phyloP scores from a whole-genome alignment of 2,113 vertebrate species.

The Phylloscopus whistleri region DNA sequence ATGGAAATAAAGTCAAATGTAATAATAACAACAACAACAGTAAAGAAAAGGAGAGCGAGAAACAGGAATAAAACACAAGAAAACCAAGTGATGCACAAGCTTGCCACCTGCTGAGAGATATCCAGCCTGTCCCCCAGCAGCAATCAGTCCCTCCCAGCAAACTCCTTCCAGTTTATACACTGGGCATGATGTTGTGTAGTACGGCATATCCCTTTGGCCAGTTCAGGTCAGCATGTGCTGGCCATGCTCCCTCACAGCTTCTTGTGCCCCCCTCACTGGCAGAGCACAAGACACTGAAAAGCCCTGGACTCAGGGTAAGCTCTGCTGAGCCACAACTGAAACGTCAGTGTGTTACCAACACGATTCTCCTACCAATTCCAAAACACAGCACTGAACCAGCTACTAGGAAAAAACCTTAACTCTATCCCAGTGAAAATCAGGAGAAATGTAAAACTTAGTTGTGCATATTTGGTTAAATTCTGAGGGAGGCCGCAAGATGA shows the following conservation, averaged over 20 bases:
- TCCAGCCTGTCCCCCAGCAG: not conserved
- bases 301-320: accelerated
- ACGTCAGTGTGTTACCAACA: not conserved
- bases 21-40: accelerated
- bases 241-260: not conserved
- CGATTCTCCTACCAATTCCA: not conserved
- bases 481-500: not conserved
- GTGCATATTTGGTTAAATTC: constrained; percentile 14
- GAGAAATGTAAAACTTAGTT: not conserved
- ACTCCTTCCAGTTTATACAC: not conserved
- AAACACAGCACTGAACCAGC: not conserved
- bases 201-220: not conserved
- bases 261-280: not conserved
- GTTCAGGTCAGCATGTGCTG: not conserved
- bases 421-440: not conserved
- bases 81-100: not conserved
- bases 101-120: not conserved
- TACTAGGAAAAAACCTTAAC: not conserved
- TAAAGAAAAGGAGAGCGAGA: not conserved
- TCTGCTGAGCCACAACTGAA: not conserved
- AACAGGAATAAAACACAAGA: not conserved
- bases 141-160: not conserved
- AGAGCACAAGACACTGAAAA: accelerated
- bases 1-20: not conserved
- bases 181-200: not conserved